phyloP scores from a whole-genome alignment of 2,888 invertebrate genomes.

The Diarsia rubi region DNA sequence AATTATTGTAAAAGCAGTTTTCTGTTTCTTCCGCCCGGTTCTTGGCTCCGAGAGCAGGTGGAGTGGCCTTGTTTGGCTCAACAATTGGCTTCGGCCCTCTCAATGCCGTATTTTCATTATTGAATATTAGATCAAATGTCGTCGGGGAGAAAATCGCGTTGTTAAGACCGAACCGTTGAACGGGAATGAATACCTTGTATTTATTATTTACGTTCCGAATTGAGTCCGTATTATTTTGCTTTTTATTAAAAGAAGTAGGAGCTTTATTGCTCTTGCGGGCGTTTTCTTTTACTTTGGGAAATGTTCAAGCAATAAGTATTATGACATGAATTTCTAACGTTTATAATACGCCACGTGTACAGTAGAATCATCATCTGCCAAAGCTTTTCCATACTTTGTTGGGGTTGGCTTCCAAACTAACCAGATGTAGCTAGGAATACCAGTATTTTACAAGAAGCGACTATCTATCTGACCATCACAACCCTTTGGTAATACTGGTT shows the following conservation, averaged over 20 bases:
- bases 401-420: too few species aligned
- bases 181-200: constrained; percentile 65
- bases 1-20: constrained; percentile 90
- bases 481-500: too few species aligned
- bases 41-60: constrained; percentile 72
- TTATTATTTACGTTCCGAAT: constrained; percentile 67
- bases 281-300: constrained; percentile 31
- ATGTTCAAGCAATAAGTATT: constrained; percentile 11
- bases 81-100: constrained; percentile 81
- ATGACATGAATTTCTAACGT: not conserved
- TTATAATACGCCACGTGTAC: not conserved
- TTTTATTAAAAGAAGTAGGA: constrained; percentile 58
- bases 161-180: constrained; percentile 62
- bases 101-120: constrained; percentile 80
- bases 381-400: too few species aligned
- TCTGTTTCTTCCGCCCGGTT: constrained; percentile 77
- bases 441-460: too few species aligned
- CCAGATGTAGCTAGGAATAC: too few species aligned
- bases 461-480: too few species aligned
- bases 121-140: constrained; percentile 84
- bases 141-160: constrained; percentile 67
- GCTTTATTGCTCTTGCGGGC: constrained; percentile 41
- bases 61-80: constrained; percentile 81
- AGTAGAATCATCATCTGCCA: not conserved
- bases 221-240: constrained; percentile 63